phyloP scores from a whole-genome alignment of 2,797 vertebrate genomes.

The Pempheris klunzingeri region DNA sequence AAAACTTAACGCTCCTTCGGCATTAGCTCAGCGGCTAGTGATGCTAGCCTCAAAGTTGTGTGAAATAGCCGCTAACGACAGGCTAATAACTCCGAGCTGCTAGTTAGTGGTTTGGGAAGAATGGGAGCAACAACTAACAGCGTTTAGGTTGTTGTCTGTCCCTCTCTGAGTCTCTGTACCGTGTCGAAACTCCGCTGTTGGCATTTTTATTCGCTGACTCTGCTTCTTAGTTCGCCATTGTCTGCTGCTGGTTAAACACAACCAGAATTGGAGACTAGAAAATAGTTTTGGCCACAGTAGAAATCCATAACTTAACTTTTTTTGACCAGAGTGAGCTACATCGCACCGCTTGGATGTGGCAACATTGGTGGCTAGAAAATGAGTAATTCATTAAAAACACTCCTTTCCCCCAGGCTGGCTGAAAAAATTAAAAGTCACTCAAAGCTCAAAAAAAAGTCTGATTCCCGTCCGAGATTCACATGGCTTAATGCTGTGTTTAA shows the following conservation, averaged over 20 bases:
- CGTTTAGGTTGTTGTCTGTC: not conserved
- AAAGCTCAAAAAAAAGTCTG: not conserved
- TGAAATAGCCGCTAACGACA: not conserved
- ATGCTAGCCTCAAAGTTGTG: constrained; percentile 35
- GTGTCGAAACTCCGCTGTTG: not conserved
- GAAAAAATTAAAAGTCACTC: too few species aligned
- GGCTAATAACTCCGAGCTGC: not conserved
- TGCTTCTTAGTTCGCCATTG: not conserved
- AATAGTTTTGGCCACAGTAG: not conserved
- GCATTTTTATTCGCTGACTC: not conserved
- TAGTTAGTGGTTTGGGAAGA: not conserved
- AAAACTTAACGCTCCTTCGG: not conserved
- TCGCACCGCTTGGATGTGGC: not conserved
- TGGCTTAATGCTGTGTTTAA: not conserved
- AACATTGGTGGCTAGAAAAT: not conserved
- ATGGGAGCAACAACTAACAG: too few species aligned
- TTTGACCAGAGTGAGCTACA: not conserved
- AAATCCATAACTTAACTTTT: not conserved
- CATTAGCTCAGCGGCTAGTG: constrained; percentile 49
- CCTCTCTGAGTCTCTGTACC: not conserved
- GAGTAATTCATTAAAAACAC: not conserved
- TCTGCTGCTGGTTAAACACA: not conserved
- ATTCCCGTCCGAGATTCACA: too few species aligned
- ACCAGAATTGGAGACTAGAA: too few species aligned
- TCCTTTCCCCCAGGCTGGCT: not conserved